These are phyloP conservation scores for Apolygus lucorum DNA, from an alignment of 1,140 invertebrate species.

Conservation along the genomic window DNA sequence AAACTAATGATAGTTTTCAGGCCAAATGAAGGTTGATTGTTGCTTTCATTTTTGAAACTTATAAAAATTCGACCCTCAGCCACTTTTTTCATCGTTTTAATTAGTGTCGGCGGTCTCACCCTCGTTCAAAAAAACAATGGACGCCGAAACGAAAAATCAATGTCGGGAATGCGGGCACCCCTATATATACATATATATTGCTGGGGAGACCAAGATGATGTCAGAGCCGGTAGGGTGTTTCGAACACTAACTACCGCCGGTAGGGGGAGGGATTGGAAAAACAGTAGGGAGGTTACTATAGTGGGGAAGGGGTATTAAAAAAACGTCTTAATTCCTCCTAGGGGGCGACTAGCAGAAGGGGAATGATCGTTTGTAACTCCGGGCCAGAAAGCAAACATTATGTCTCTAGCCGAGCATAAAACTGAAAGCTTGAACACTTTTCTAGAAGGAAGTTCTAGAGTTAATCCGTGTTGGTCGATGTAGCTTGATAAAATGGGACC, in stretches of 20 bases:
- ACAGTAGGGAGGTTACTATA: background rate
- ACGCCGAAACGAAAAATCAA: background rate
- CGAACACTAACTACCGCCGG: slow-evolving; percentile 2
- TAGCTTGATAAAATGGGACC: too few species aligned
- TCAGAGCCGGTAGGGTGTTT: background rate
- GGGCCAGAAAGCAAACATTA: background rate
- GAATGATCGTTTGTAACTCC: slow-evolving; percentile 1
- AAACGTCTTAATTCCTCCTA: slow-evolving; percentile 2
- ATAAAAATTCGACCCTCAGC: too few species aligned
- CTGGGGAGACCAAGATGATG: slow-evolving; percentile 4
- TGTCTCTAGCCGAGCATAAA: background rate
- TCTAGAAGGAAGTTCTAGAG: too few species aligned
- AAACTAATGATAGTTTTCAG: too few species aligned
- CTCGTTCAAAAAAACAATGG: background rate
- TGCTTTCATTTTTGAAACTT: too few species aligned
- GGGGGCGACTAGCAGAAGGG: background rate
- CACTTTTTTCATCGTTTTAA: background rate
- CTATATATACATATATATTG: slow-evolving; percentile 6
- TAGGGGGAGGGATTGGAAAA: background rate
- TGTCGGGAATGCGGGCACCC: slow-evolving; percentile 4
- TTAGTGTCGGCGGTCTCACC: background rate
- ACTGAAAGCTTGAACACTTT: too few species aligned
- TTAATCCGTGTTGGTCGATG: too few species aligned
- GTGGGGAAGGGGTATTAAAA: slow-evolving; percentile 14
- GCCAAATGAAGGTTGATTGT: too few species aligned